These are phyloP conservation scores for Drosophila demipolita DNA, from an alignment of 2,888 invertebrate genomes.

Conservation along the genomic window DNA sequence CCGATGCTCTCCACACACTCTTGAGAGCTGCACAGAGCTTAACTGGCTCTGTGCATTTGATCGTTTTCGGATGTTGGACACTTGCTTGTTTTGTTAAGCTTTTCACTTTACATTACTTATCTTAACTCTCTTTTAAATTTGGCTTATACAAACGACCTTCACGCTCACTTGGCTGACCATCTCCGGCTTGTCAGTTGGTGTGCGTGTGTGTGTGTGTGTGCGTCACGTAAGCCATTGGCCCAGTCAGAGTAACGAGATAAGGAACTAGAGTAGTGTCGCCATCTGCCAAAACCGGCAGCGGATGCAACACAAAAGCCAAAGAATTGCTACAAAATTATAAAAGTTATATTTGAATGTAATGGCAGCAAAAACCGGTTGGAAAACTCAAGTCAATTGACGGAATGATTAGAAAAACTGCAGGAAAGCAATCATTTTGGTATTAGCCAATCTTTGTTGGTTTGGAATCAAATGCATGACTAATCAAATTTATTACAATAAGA, in stretches of 20 bases:
- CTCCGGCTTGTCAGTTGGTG: conserved; percentile 24
- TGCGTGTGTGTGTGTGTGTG: conserved; percentile 16
- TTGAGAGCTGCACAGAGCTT: neutral
- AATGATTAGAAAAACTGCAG: conserved; percentile 28
- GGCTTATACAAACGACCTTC: conserved; percentile 71
- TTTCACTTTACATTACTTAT: conserved; percentile 29
- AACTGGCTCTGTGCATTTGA: conserved; percentile 22
- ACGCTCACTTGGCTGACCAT: conserved; percentile 63
- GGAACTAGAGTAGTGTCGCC: conserved; percentile 16
- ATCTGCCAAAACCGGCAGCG: neutral
- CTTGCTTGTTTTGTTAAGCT: conserved; percentile 19
- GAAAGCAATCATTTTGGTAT: conserved; percentile 25
- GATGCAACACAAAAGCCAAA: conserved; percentile 7
- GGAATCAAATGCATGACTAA: conserved; percentile 22
- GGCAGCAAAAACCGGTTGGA: conserved; percentile 25
- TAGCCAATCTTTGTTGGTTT: conserved; percentile 18
- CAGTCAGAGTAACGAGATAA: conserved; percentile 9
- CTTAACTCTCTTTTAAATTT: conserved; percentile 32
- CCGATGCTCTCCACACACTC: conserved; percentile 26
- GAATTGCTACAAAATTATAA: conserved; percentile 2
- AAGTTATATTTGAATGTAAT: neutral
- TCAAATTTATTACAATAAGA: conserved; percentile 20
- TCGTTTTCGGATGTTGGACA: conserved; percentile 12
- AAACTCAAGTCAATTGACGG: conserved; percentile 16
- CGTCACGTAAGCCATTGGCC: conserved; percentile 61